Base-by-base conservation (phyloP, 1,140 invertebrate genomes). In the Zaprionus taronus region DNA sequence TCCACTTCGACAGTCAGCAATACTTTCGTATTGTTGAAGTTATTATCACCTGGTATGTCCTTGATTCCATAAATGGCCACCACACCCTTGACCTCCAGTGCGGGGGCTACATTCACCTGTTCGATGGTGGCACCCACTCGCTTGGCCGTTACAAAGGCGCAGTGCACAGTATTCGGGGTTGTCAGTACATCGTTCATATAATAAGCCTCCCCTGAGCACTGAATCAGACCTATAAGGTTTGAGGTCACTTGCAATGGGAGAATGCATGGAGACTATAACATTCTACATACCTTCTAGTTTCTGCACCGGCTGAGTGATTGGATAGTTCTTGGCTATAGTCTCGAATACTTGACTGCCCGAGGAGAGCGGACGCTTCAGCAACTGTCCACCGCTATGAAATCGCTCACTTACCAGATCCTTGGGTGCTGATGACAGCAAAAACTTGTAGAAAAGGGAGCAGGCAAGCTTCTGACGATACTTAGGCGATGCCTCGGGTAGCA, bases 41-140 rank as follows among this genome's bases (percentile, higher is more conserved):
- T 82, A 91, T 97, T 97, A 49, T 92, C 93, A 0, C 96, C 96
- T 1, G 96, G 96, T 38, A 98, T 95, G 87, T 97, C 96, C 81
- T 95, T 95, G 3, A 95, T 95, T 2, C 94, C 94, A 65, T 94
- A 95, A 81, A 97, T 96, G 1, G 94, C 95, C 4, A 96, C 85
- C 1, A 97, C 96, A 1, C 96, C 97, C 57, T 94, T 93, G 53
- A 95, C 91, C 85, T 94, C 93, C 93, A 92, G 22, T 0, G 95
- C 96, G 51, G 94, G 92, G 2, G 91, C 80, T 12, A 95, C 72
- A 83, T 96, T 95, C 28, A 96, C 94, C 24, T 83, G 92, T 22
- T 93, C 91, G 41, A 96, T 94, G 65, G 93, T 94, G 44, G 94
- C 95, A 17, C 91, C 94, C 2, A 93, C 93, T 44, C 94, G 91